Base-by-base conservation (phyloP, 2,888 invertebrate genomes). In the Oscheius sp. region DNA sequence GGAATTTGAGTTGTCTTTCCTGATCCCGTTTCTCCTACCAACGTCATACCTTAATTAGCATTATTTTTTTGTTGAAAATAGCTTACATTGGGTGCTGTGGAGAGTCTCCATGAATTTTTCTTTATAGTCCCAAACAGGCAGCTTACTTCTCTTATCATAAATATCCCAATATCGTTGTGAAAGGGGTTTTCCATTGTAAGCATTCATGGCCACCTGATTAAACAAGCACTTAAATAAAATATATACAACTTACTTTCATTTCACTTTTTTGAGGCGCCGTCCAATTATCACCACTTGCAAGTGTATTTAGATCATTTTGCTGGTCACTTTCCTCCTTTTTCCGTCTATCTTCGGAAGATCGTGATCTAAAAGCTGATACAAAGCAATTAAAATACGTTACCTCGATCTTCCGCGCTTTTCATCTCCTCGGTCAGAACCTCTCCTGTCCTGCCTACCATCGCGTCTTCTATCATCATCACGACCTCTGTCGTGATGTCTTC, bases 1-100 rank as follows among this genome's bases (percentile, higher is more conserved):
- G 98, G 98, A 84, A 98, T 98, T 89, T 90, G 98, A 12, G 98
- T 98, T 0, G 98, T 98, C 89, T 99, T 99, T 0, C 98, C 98
- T 1, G 96, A 96, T n/a, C 98, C 98, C 0, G 96, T 98, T 87
- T 99, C 98, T 81, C 98, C 98, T 3, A 99, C 98, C 0, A 98
- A 89, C 1, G 81, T 82, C 71, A 86, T 82, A 63, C 82, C 70
- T 70, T n/a, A 15, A 55, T 50, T 1, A 6, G 27, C 3, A 42
- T 5, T 25, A 42, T 23, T n/a, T 61, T 45, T 25, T 17, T 1
- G n/a, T 3, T 25, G 8, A 4, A 29, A 6, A 27, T 3, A 12
- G 39, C 64, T 27, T 20, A 72, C 76, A 76, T 86, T 97, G 97
- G 88, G 96, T 92, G 66, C 93, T 92, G 75, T 92, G 92, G n/a